Base-by-base conservation (phyloP, 2,888 invertebrate genomes). In the Ormia ochracea region DNA sequence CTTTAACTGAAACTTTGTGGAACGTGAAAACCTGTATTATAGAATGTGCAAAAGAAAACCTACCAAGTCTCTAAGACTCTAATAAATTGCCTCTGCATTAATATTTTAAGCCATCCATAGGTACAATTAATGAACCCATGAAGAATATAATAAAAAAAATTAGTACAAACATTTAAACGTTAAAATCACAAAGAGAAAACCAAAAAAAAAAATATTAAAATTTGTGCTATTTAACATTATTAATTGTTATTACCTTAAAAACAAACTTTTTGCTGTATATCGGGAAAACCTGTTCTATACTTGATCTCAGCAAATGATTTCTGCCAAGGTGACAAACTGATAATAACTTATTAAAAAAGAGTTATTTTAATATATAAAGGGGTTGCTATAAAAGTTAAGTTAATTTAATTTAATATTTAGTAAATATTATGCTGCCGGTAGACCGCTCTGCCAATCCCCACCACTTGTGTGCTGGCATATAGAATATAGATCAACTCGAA, bases 321-420 rank as follows among this genome's bases (percentile, higher is more conserved):
- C 1, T 31, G n/a, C 17, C 2, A 4, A 41, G 28, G 14, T 59
- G 1, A 10, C 1, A 3, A 41, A 50, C 17, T 26, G 26, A 17
- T 41, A 38, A 10, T 50, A 59, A 50, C 12, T 12, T 41, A 36
- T 26, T 4, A 26, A 43, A 7, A 36, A 3, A 59, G 14, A 26
- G 38, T 28, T 52, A 19, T 45, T 45, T 54, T 36, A 45, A 26
- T 43, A 52, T 66, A 36, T n/a, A 68, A 75, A 75, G 61, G 38
- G 75, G 75, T 76, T 69, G 17, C 68, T 48, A 58, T 65, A 65
- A 38, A 74, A 74, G 41, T 50, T 28, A 74, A 74, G 41, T 50
- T 66, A 33, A 59, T 66, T 66, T 38, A 14, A 28, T 48, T 50
- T 28, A 7, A 36, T 21, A 31, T 56, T 58, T 72, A 12, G 52